Evolutionary conservation across 2,888 invertebrate species (phyloP), one percentile per base, ranked within the genome.

Genomic region (Craniophora ligustri): DNA sequence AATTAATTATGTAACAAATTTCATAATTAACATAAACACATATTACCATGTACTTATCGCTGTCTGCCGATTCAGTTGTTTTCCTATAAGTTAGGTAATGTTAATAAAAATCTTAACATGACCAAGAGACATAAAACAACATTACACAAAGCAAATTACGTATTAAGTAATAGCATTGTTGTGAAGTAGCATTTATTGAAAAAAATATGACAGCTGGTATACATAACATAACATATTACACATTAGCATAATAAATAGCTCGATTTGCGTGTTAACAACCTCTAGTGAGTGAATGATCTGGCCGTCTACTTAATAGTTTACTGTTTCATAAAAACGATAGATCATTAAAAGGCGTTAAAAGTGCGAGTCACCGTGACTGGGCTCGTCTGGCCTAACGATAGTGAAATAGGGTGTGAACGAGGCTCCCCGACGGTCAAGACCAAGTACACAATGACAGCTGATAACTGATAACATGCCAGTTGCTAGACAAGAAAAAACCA

Each of bases 231-330:
- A 57, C 36, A 41, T 45, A 73, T 73, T 62, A n/a, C n/a, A n/a
- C n/a, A 69, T 26, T 26, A 26, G 35, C 61, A 69, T 72, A 73
- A 71, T 66, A 68, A 72, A 68, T 71, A 69, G 59, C 56, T 51
- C 47, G 46, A 26, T 53, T 61, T 39, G 56, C 48, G 64, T 71
- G 72, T 69, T 74, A 72, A 64, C 72, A 61, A 73, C 74, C 73
- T 72, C 59, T 10, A 7, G 19, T 54, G 45, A 57, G 60, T 63
- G 68, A 68, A 62, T 38, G 68, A 63, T 68, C 66, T 39, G 16
- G 46, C 21, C 39, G 35, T 40, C 51, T 56, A 62, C 55, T 50
- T 45, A 64, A n/a, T n/a, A 53, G 26, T 26, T 23, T 26, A 26
- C 54, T 49, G 56, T 66, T 68, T 58, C 16, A 67, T 62, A 73